Evolutionary conservation across 2,888 invertebrate species (phyloP), one percentile per base, ranked within the genome.

Genomic region (Saturnia pavonia): DNA sequence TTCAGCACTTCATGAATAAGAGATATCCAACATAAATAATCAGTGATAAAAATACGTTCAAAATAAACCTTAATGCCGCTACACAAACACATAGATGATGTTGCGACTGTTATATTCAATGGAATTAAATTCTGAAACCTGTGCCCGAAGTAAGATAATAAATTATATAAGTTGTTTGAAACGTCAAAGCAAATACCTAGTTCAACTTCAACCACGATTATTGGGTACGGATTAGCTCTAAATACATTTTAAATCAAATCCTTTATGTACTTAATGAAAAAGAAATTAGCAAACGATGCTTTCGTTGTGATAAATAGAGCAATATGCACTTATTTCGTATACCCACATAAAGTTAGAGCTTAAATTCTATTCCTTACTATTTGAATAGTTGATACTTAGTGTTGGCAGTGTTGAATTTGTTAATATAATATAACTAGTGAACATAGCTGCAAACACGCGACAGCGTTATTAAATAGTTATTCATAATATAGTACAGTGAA

Each of bases 401-500:
- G 34, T 34, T 34, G 34, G 34, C 34, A 34, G 34, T 34, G 25
- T 25, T 8, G 12, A 25, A 7, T 22, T 54, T 12, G 22, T 1
- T 22, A 57, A 12, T 25, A 22, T 54, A 57, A 57, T 57, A 25
- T 25, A 57, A 25, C 25, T 57, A 25, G 16, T 19, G 25, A 25
- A 25, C 11, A 25, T 1, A 22, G 9, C 11, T 25, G 11, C 0
- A 25, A 25, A 57, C 25, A 6, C 11, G 25, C 22, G 48, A 57
- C 25, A 57, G 57, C 25, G 57, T 25, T 25, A 34, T 51, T 68
- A 34, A 4, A 34, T 34, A 68, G 42, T 48, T 34, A 68, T 45
- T 63, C 40, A 25, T 25, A 51, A 74, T 72, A 22, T 65, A 40
- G 40, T 16, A 73, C 73, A 69, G 74, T 70, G 74, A 69, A 76